Evolutionary conservation across 2,888 invertebrate species (phyloP), one percentile per base, ranked within the genome.

Genomic region (Pandemis heparana): DNA sequence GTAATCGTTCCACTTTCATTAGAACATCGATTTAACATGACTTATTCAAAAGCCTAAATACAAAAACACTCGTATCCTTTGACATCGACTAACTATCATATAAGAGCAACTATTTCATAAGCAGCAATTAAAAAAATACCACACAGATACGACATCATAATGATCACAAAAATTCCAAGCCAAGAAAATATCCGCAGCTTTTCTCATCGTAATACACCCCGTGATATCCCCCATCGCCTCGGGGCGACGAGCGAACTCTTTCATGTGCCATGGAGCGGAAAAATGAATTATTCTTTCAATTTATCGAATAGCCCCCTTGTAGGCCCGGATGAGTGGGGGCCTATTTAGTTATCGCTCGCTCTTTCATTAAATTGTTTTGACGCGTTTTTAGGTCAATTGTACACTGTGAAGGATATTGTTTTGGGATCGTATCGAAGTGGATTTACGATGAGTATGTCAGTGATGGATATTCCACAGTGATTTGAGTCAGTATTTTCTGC

Each of bases 251-350:
- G 78, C 81, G 80, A 83, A 81, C 83, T 85, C 86, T 89, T 88
- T 89, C 82, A 83, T 86, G 88, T 87, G 82, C 87, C 79, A 82
- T 87, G 84, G 84, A 85, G 85, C 84, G 90, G 87, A 90, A 91
- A 91, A 91, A 91, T 91, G 87, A 90, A 90, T 91, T 89, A 91
- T 91, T 90, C 88, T 85, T 86, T 87, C 89, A 90, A 91, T 91
- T 90, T 89, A 87, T 85, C 84, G 81, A 86, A 87, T 84, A 84
- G 83, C 82, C 84, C 78, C 78, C 77, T 70, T 76, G 76, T 75
- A 78, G 74, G 74, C 79, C 78, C 74, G 64, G 75, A 78, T 77
- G 80, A 79, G 73, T 78, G 81, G n/a, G 78, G 73, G 71, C 78
- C 82, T 85, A 82, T 87, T 86, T 87, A 86, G 85, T 85, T 82